A percentile compares a stretch with the other conserved stretches of the same genome.
Conservation (phyloP, 2,888 invertebrate genomes). For the Ochropleura plecta region DNA sequence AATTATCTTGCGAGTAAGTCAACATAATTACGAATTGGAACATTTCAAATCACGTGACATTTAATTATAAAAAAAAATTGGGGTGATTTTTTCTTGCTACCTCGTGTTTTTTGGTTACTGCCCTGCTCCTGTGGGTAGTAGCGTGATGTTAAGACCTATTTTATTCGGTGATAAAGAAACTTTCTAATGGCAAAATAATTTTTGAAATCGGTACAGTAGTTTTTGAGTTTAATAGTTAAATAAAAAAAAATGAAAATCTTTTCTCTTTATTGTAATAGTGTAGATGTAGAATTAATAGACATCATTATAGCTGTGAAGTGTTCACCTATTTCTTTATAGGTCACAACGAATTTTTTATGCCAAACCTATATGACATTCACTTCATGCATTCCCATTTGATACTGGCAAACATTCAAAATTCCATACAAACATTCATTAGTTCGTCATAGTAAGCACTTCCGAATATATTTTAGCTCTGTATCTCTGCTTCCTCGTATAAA, state of each 20-base stretch:
- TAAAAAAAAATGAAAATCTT: too few relatives aligned
- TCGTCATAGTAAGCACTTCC: slow-evolving; percentile 50
- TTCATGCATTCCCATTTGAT: slow-evolving; percentile 48
- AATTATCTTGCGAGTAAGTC: neutral
- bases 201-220: too few relatives aligned
- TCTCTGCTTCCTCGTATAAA: slow-evolving; percentile 18
- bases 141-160: too few relatives aligned
- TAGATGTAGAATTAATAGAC: neutral
- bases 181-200: too few relatives aligned
- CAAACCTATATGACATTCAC: slow-evolving; percentile 51
- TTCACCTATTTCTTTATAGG: slow-evolving; percentile 50
- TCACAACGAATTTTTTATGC: slow-evolving; percentile 56
- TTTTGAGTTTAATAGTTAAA: too few relatives aligned
- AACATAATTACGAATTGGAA: neutral
- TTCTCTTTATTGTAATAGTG: neutral
- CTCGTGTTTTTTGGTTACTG: too few relatives aligned
- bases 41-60: neutral
- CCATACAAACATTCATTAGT: slow-evolving; percentile 41
- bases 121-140: too few relatives aligned
- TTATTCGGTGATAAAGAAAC: too few relatives aligned
- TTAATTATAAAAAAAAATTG: neutral
- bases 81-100: too few relatives aligned
- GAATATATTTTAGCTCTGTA: slow-evolving; percentile 34
- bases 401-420: slow-evolving; percentile 68
- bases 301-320: slow-evolving; percentile 21